Conservation (phyloP, 2,113 vertebrate species). For the Cyphomyrus plagiostoma region DNA sequence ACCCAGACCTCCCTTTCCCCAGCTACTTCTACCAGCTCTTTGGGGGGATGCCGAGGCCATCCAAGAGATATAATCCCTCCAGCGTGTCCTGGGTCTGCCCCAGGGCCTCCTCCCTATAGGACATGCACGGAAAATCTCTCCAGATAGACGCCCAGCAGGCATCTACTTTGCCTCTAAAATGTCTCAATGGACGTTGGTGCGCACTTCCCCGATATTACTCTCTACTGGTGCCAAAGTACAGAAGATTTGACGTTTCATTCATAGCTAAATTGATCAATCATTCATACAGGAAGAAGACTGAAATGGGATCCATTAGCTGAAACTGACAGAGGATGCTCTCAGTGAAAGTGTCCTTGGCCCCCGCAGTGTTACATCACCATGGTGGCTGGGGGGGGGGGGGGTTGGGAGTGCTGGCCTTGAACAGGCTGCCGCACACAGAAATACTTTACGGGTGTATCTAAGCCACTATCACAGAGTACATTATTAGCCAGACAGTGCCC, state of each 20-base stretch:
- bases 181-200: background rate
- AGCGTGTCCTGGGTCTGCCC: too few relatives aligned
- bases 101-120: too few relatives aligned
- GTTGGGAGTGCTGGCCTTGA: background rate
- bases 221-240: background rate
- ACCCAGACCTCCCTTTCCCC: too few relatives aligned
- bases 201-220: background rate
- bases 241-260: background rate
- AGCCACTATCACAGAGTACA: background rate
- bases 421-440: background rate
- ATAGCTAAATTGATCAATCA: constrained; percentile 6
- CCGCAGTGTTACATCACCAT: background rate
- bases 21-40: too few relatives aligned
- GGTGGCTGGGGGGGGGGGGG: background rate
- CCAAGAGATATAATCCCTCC: too few relatives aligned
- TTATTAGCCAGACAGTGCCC: background rate
- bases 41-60: too few relatives aligned
- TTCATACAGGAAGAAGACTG: background rate
- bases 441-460: background rate
- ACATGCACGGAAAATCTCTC: too few relatives aligned
- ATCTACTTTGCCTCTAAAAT: background rate
- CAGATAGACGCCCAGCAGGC: too few relatives aligned
- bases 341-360: background rate
- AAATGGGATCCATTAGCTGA: background rate
- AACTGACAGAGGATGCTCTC: background rate